Evolutionary conservation across 2,797 vertebrate species (phyloP).

Genomic region (Danio jaintianensis): DNA sequence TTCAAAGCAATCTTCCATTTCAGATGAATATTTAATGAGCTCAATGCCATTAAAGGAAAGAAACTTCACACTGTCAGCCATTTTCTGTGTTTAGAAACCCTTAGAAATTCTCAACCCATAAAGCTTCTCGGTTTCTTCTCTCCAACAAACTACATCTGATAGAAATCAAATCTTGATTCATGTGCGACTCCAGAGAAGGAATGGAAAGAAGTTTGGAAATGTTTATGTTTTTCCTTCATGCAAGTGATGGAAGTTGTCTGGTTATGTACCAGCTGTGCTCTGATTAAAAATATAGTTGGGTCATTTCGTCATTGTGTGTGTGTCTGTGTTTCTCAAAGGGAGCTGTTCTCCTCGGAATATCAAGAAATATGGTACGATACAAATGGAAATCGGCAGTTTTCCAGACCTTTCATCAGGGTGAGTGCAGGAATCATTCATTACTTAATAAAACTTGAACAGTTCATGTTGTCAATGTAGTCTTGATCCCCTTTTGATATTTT

Average conservation of each 20-base stretch:
- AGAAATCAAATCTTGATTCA: slow-evolving; percentile 21
- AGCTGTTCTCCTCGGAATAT: slow-evolving; percentile 89
- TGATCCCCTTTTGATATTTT: too few relatives aligned
- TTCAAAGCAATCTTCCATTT: slow-evolving; percentile 57
- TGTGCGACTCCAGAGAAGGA: slow-evolving; percentile 2
- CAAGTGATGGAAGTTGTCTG: background rate
- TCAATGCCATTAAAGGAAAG: slow-evolving; percentile 48
- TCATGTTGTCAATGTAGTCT: slow-evolving; percentile 21
- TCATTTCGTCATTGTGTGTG: slow-evolving; percentile 6
- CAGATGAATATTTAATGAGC: slow-evolving; percentile 68
- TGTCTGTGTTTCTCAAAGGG: slow-evolving; percentile 70
- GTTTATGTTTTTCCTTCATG: slow-evolving; percentile 38
- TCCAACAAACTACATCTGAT: slow-evolving; percentile 9
- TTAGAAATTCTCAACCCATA: slow-evolving; percentile 7
- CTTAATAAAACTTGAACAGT: background rate
- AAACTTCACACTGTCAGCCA: slow-evolving; percentile 45
- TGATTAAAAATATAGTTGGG: slow-evolving; percentile 10
- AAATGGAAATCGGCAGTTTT: slow-evolving; percentile 78
- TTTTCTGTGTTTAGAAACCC: slow-evolving; percentile 25
- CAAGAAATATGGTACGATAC: slow-evolving; percentile 88
- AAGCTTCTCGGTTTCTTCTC: background rate
- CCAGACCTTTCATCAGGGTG: slow-evolving; percentile 79
- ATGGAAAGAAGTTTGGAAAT: slow-evolving; percentile 20
- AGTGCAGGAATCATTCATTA: slow-evolving; percentile 65
- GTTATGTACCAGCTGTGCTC: slow-evolving; percentile 23